phyloP scores from a whole-genome alignment of 2,113 vertebrate species.

The Microtus ochrogaster region DNA sequence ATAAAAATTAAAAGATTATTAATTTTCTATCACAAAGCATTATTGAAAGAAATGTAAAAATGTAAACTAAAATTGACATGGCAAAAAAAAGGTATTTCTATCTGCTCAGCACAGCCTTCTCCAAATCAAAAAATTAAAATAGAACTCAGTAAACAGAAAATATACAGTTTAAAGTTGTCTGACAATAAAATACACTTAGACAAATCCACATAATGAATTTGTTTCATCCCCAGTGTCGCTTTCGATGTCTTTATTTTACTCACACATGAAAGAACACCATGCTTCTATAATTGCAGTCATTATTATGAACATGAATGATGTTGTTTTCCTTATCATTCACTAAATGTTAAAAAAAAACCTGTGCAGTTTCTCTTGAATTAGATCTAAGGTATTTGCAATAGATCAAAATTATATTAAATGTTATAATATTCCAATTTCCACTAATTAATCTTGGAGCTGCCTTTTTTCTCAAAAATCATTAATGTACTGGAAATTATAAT shows the following conservation, averaged over 20 bases:
- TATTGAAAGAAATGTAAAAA: slow-evolving; percentile 16
- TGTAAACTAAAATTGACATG: slow-evolving; percentile 7
- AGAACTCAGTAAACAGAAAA: slow-evolving; percentile 12
- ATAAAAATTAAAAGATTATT: not conserved
- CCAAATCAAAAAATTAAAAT: slow-evolving; percentile 1
- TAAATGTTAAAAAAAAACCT: slow-evolving; percentile 9
- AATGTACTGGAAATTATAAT: not conserved
- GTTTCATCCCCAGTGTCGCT: not conserved
- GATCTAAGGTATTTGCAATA: not conserved
- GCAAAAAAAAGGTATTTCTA: slow-evolving; percentile 3
- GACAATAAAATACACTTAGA: slow-evolving; percentile 41
- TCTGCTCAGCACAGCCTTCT: not conserved
- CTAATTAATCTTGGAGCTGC: not conserved
- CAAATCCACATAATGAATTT: not conserved
- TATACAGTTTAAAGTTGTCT: not conserved
- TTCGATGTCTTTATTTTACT: slow-evolving; percentile 55
- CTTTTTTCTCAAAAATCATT: not conserved
- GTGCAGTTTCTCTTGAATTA: not conserved
- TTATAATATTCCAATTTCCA: slow-evolving; percentile 47
- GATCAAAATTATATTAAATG: slow-evolving; percentile 11
- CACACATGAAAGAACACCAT: not conserved
- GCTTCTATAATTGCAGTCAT: not conserved
- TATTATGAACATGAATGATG: slow-evolving; percentile 11
- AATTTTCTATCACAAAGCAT: not conserved
- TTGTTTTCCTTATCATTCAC: slow-evolving; percentile 49